These are phyloP conservation scores for Apamea crenata DNA, from an alignment of 2,888 invertebrate species.

Conservation along the genomic window DNA sequence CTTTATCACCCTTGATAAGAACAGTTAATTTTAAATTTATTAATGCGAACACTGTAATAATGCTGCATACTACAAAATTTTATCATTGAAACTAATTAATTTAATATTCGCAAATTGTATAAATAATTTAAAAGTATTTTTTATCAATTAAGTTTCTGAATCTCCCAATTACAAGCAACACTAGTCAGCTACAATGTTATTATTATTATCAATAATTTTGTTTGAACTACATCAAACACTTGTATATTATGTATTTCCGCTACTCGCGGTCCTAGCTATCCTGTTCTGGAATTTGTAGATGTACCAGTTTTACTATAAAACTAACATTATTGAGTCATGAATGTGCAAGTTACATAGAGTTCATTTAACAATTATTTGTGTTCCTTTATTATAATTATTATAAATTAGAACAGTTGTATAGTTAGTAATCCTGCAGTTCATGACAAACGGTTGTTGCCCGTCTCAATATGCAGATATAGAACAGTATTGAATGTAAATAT, in stretches of 20 bases:
- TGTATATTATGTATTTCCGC: conserved; percentile 40
- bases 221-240: conserved; percentile 55
- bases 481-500: conserved; percentile 62
- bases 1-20: conserved; percentile 66
- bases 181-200: conserved; percentile 80
- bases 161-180: conserved; percentile 77
- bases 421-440: conserved; percentile 40
- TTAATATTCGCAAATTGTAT: conserved; percentile 44
- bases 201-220: conserved; percentile 62
- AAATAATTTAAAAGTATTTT: conserved; percentile 58
- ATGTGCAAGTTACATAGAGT: conserved; percentile 47
- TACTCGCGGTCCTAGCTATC: conserved; percentile 18
- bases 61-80: conserved; percentile 38
- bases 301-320: conserved; percentile 25
- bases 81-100: conserved; percentile 27
- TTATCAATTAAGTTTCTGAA: conserved; percentile 61
- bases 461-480: conserved; percentile 32
- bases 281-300: conserved; percentile 26
- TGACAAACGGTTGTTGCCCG: conserved; percentile 32
- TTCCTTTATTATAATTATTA: conserved; percentile 63
- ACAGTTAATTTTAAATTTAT: conserved; percentile 62
- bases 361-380: conserved; percentile 46
- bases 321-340: conserved; percentile 54
- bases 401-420: conserved; percentile 36
- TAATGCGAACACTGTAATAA: conserved; percentile 54